Conservation (phyloP, 2,797 vertebrate species). For the Melanotaenia parkinsoni region DNA sequence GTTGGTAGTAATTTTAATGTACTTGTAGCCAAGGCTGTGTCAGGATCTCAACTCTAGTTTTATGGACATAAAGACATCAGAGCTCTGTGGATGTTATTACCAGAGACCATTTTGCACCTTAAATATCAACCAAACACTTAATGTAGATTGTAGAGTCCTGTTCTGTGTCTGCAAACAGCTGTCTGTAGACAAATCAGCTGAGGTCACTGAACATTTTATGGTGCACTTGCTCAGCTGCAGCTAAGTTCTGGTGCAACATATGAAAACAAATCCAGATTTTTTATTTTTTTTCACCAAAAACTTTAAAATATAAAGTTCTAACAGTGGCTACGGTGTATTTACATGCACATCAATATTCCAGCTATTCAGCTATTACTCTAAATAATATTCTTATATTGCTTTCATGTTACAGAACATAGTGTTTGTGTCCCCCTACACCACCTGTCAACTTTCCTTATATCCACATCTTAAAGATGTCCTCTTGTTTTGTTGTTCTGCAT, state of each 20-base stretch:
- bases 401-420: neutral
- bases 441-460: too few species aligned
- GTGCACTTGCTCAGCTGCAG: neutral
- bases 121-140: slow-evolving; percentile 28
- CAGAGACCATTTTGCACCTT: slow-evolving; percentile 24
- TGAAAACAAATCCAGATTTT: neutral
- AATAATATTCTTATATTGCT: neutral
- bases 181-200: neutral
- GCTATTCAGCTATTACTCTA: neutral
- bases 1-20: slow-evolving; percentile 37
- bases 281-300: neutral
- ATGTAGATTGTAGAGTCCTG: slow-evolving; percentile 7
- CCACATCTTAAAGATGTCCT: too few species aligned
- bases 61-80: slow-evolving; percentile 11
- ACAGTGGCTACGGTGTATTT: neutral
- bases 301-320: neutral
- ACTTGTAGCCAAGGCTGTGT: slow-evolving; percentile 24
- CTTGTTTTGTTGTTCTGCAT: too few species aligned
- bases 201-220: neutral
- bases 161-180: neutral
- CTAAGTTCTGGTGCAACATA: neutral
- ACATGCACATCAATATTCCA: neutral
- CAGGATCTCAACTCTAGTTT: slow-evolving; percentile 20
- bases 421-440: neutral
- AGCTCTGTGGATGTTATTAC: slow-evolving; percentile 11